phyloP scores from a whole-genome alignment of 1,140 invertebrate species.

The Megalonaias nervosa region DNA sequence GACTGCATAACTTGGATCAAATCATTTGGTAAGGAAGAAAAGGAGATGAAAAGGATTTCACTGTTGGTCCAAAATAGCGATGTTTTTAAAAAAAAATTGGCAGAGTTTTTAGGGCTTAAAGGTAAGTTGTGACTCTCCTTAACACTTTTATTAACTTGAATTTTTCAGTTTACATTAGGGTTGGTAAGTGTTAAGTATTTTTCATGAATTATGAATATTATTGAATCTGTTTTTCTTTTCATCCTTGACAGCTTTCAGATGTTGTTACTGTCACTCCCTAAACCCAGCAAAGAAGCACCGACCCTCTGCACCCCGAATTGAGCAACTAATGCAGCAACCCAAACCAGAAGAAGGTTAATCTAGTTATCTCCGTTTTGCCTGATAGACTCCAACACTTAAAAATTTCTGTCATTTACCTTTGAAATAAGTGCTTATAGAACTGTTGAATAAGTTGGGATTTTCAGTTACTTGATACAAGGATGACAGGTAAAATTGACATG shows the following conservation, averaged over 20 bases:
- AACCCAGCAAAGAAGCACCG: slow-evolving; percentile 88
- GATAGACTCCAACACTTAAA: no score
- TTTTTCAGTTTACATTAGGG: not conserved
- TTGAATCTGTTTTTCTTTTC: not conserved
- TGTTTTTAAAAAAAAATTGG: not conserved
- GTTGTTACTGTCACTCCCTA: slow-evolving; percentile 87
- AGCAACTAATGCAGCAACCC: slow-evolving; percentile 2
- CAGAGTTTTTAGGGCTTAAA: no score
- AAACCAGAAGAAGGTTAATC: no score
- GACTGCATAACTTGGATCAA: no score
- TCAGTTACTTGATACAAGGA: no score
- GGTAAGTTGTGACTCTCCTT: not conserved
- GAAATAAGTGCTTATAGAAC: no score
- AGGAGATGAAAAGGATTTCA: no score
- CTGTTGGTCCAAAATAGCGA: not conserved
- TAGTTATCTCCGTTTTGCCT: no score
- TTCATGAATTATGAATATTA: not conserved
- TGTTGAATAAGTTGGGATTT: no score
- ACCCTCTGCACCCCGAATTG: slow-evolving; percentile 78
- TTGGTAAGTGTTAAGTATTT: not conserved
- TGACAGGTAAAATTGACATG: no score
- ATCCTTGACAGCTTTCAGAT: slow-evolving; percentile 81
- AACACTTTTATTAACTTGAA: not conserved
- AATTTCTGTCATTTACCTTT: no score
- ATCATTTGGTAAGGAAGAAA: no score